Evolutionary conservation across 2,797 vertebrate genomes (phyloP).

Genomic region (Propithecus perrieri): DNA sequence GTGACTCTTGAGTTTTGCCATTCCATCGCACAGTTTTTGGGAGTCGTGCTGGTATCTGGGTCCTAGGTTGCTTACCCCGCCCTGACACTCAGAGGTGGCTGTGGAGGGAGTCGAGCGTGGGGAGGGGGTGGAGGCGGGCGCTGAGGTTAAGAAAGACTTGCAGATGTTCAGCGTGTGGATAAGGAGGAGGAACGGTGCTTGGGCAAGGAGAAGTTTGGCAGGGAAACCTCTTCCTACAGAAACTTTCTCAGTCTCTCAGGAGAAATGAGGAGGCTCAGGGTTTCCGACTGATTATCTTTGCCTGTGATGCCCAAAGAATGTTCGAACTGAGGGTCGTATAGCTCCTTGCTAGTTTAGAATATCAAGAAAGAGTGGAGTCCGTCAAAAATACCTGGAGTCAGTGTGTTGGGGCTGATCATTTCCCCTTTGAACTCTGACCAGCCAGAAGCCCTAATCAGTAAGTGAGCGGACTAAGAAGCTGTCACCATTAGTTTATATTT

Average conservation of each 20-base stretch:
- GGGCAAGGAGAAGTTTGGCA: background rate
- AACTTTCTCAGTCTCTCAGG: slow-evolving; percentile 14
- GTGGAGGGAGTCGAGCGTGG: background rate
- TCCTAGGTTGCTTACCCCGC: background rate
- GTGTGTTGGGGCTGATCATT: background rate
- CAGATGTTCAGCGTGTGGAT: background rate
- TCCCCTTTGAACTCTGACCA: background rate
- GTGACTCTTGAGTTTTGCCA: background rate
- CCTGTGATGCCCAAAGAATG: background rate
- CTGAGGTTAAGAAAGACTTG: slow-evolving; percentile 18
- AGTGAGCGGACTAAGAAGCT: background rate
- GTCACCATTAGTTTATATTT: background rate
- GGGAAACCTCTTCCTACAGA: background rate
- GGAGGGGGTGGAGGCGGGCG: background rate
- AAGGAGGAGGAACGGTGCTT: background rate
- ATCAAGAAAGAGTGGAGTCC: background rate
- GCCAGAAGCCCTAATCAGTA: background rate
- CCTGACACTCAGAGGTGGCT: background rate
- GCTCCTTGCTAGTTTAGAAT: background rate
- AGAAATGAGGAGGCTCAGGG: background rate
- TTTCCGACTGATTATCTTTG: background rate
- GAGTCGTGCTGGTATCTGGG: background rate
- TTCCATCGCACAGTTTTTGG: background rate
- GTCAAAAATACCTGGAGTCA: background rate
- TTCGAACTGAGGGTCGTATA: background rate